Evolutionary conservation across 2,797 vertebrate species (phyloP).

Genomic region (Silurus lanzhouensis): DNA sequence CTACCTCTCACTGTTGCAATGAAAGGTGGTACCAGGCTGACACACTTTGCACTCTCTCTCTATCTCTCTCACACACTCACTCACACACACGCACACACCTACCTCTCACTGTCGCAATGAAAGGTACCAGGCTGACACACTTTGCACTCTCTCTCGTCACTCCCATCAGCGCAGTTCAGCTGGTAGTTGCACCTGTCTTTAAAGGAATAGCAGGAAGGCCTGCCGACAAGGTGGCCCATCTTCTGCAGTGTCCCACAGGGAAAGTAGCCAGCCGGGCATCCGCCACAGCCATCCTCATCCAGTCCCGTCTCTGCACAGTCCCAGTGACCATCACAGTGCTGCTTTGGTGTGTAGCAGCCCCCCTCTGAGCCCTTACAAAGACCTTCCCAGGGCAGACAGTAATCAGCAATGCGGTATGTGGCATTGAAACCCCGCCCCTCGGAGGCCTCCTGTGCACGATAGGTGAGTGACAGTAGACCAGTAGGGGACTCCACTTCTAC

Average conservation of each 20-base stretch:
- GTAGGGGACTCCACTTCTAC: constrained; percentile 83
- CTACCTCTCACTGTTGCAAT: constrained; percentile 84
- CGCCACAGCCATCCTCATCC: constrained; percentile 82
- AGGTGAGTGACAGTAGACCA: constrained; percentile 78
- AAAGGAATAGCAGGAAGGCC: constrained; percentile 77
- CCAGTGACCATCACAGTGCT: constrained; percentile 85
- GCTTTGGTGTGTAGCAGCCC: constrained; percentile 81
- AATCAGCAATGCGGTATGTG: constrained; percentile 85
- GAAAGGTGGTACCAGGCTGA: constrained; percentile 87
- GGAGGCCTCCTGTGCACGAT: constrained; percentile 67
- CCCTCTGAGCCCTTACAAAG: constrained; percentile 80
- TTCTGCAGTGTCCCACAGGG: constrained; percentile 72
- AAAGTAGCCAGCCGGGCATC: constrained; percentile 76
- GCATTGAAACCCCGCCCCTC: constrained; percentile 83
- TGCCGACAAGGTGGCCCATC: constrained; percentile 55
- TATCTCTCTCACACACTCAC: too few relatives aligned
- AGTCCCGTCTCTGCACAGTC: constrained; percentile 83
- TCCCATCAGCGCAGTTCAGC: constrained; percentile 84
- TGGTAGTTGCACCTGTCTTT: constrained; percentile 90
- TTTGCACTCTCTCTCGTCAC: constrained; percentile 85
- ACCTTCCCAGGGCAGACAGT: constrained; percentile 86
- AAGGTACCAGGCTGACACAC: constrained; percentile 88
- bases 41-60: constrained; percentile 83
- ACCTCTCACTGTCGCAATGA: constrained; percentile 86
- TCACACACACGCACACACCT: constrained; percentile 6